Conservation (phyloP, 2,113 vertebrate species). For the Pteropus alecto region DNA sequence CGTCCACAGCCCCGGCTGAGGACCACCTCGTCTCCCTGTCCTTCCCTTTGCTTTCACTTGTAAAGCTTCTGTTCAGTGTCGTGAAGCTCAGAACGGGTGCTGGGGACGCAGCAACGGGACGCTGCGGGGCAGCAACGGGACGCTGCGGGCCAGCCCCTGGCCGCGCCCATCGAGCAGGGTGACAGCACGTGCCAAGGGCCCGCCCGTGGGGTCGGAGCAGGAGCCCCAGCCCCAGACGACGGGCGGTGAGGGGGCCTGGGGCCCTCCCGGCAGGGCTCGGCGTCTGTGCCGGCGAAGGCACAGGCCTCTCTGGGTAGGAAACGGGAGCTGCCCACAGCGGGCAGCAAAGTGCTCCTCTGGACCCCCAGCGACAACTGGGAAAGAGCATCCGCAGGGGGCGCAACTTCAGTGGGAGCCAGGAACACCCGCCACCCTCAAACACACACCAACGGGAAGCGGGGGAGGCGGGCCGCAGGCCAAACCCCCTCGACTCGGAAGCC, state of each 20-base stretch:
- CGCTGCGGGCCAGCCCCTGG: not conserved
- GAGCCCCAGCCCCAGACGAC: not conserved
- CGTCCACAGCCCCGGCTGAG: not conserved
- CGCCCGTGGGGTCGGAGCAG: not conserved
- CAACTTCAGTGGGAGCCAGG: not conserved
- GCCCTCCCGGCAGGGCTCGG: not conserved
- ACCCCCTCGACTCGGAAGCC: too few relatives aligned
- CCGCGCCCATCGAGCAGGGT: rapidly evolving
- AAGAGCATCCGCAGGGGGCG: not conserved
- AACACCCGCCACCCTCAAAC: too few relatives aligned
- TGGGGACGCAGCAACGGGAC: not conserved
- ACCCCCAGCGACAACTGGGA: not conserved
- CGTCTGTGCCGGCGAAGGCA: too few relatives aligned
- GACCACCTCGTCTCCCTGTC: not conserved
- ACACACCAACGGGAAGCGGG: rapidly evolving
- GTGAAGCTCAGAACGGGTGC: not conserved
- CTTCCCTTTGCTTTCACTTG: not conserved
- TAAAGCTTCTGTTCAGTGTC: not conserved
- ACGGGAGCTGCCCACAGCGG: rapidly evolving
- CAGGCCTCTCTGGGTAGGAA: not conserved
- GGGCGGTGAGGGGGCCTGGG: not conserved
- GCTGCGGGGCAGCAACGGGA: not conserved
- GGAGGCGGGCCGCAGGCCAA: not conserved
- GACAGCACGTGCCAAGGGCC: rapidly evolving
- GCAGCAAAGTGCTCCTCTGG: not conserved